Base-by-base conservation (phyloP, 2,888 invertebrate genomes). In the Dicranocentrus wangi region DNA sequence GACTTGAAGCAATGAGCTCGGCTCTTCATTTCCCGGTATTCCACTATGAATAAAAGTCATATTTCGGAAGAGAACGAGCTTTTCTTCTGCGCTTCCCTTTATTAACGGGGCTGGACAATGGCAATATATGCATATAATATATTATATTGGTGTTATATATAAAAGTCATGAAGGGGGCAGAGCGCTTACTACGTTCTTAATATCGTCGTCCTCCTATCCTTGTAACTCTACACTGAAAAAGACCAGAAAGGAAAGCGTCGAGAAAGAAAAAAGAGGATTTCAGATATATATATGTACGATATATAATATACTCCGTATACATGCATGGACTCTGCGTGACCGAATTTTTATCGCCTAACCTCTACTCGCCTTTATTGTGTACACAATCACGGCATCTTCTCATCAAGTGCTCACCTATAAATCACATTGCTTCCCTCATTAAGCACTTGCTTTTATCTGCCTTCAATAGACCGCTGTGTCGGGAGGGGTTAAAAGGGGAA, bases 341-440 rank as follows among this genome's bases (percentile, higher is more conserved):
- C 84, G 83, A 84, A 84, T 84, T 84, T 84, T 83, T 84, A 84
- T 84, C 83, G 82, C 82, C 79, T 77, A 75, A 77, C 80, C 82
- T 76, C 79, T 79, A 66, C 81, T 69, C 73, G 71, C 76, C 65
- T 81, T 84, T 84, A 84, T 84, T 84, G 78, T 84, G 75, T 76
- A 81, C 81, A 82, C 82, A 83, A 83, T 85, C 85, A 85, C 85
- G 85, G 77, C 83, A 85, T 83, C 83, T 85, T 85, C 85, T 85
- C 85, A 85, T 85, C 84, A 85, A 81, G 80, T 81, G 76, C 76
- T 81, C 83, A 73, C 77, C 83, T 84, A 84, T 84, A 84, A 84
- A 84, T 84, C 84, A 84, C 81, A 82, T 82, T 81, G 81, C 73
- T 65, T 73, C 81, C 77, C 82, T 84, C 84, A 84, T 84, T 84